A percentile compares a stretch with the other conserved stretches of the same genome.
Conservation (phyloP, 2,888 invertebrate species). For the Arge pagana region DNA sequence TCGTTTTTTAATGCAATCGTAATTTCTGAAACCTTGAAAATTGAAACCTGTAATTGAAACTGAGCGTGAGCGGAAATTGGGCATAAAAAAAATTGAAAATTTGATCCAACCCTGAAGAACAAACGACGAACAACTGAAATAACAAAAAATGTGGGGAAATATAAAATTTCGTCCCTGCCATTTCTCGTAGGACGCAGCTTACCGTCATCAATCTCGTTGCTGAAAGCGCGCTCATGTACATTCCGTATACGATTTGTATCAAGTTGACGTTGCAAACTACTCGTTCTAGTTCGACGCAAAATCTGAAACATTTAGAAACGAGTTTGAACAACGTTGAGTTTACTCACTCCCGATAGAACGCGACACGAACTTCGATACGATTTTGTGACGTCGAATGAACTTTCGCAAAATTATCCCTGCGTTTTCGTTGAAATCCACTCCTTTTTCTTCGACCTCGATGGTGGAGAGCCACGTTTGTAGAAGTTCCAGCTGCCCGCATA, state of each 20-base stretch:
- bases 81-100: too few relatives aligned
- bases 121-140: too few relatives aligned
- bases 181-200: neutral
- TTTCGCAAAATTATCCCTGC: neutral
- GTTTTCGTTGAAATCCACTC: neutral
- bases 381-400: neutral
- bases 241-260: neutral
- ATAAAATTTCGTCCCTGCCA: too few relatives aligned
- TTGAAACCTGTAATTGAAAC: too few relatives aligned
- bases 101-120: too few relatives aligned
- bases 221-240: conserved; percentile 1
- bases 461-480: conserved; percentile 2
- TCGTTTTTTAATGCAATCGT: too few relatives aligned
- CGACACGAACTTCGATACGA: conserved; percentile 7
- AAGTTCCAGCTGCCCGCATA: conserved; percentile 9
- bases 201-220: neutral
- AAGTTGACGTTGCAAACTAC: neutral
- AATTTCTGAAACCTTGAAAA: too few relatives aligned
- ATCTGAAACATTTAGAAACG: neutral
- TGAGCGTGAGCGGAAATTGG: too few relatives aligned
- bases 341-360: too few relatives aligned
- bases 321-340: neutral
- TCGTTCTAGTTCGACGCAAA: conserved; percentile 2
- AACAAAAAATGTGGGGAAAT: too few relatives aligned
- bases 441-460: neutral